A percentile compares a stretch with the other conserved stretches of the same genome.
Conservation (phyloP, 2,888 invertebrate genomes). For the Blomia tropicalis region DNA sequence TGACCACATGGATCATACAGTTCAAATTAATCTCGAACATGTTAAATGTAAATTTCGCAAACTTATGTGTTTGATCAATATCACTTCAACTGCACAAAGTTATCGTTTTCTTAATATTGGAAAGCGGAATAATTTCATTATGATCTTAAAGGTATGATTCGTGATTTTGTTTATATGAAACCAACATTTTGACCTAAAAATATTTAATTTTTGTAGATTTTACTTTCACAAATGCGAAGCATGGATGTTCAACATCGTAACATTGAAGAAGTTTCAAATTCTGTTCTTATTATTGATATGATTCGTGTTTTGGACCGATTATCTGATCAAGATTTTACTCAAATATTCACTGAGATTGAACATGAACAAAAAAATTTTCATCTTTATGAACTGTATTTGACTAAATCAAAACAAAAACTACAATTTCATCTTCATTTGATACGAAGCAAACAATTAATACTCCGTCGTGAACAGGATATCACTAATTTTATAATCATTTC, state of each 20-base stretch:
- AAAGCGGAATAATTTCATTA: constrained; percentile 15
- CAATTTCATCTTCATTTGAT: constrained; percentile 56
- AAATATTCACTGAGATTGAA: constrained; percentile 45
- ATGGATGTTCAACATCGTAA: too few species aligned
- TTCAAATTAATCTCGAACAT: neutral
- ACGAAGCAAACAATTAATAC: constrained; percentile 42
- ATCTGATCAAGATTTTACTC: constrained; percentile 51
- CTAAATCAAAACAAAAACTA: constrained; percentile 59
- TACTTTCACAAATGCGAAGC: constrained; percentile 66
- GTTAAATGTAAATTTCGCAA: neutral
- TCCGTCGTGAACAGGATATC: constrained; percentile 42
- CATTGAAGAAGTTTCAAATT: constrained; percentile 47
- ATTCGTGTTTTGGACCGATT: constrained; percentile 57
- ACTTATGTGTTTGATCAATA: constrained; percentile 2
- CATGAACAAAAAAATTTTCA: constrained; percentile 59
- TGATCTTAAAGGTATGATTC: constrained; percentile 21
- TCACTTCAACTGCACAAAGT: neutral
- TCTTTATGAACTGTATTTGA: constrained; percentile 65
- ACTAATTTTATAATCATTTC: constrained; percentile 56
- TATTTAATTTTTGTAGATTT: constrained; percentile 45
- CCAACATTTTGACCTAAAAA: neutral
- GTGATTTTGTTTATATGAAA: neutral
- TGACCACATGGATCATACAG: neutral
- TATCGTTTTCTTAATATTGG: neutral
- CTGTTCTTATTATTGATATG: constrained; percentile 52